phyloP scores from a whole-genome alignment of 2,888 invertebrate genomes.

The Slavum lentiscoides region DNA sequence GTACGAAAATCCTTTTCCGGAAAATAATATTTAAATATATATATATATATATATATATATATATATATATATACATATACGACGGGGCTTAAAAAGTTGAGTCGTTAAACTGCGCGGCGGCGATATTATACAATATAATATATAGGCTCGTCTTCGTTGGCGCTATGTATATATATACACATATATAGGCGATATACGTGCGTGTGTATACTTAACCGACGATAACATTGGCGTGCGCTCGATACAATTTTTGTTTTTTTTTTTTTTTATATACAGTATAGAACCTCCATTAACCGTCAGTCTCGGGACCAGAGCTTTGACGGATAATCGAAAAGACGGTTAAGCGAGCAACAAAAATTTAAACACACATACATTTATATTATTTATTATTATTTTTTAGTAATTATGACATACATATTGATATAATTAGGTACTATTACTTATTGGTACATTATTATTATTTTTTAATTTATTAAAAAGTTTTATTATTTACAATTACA shows the following conservation, averaged over 20 bases:
- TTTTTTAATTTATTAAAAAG: no score
- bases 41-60: constrained; percentile 15
- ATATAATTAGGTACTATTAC: no score
- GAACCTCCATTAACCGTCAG: no score
- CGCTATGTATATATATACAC: background rate
- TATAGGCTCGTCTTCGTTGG: background rate
- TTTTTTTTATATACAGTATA: no score
- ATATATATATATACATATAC: background rate
- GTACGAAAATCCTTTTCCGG: constrained; percentile 36
- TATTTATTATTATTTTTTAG: no score
- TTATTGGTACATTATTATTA: no score
- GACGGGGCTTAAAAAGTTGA: constrained; percentile 49
- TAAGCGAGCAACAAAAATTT: no score
- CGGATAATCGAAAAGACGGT: no score
- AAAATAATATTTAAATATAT: constrained; percentile 15
- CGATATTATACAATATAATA: background rate
- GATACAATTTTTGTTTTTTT: background rate
- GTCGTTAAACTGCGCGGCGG: constrained; percentile 26
- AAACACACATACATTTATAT: no score
- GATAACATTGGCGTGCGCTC: background rate
- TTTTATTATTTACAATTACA: no score
- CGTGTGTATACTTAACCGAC: background rate
- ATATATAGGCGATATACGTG: background rate
- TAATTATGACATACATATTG: no score
- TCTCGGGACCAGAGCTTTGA: no score